Conservation (phyloP, 2,888 invertebrate genomes). For the Cataglyphis albicans region DNA sequence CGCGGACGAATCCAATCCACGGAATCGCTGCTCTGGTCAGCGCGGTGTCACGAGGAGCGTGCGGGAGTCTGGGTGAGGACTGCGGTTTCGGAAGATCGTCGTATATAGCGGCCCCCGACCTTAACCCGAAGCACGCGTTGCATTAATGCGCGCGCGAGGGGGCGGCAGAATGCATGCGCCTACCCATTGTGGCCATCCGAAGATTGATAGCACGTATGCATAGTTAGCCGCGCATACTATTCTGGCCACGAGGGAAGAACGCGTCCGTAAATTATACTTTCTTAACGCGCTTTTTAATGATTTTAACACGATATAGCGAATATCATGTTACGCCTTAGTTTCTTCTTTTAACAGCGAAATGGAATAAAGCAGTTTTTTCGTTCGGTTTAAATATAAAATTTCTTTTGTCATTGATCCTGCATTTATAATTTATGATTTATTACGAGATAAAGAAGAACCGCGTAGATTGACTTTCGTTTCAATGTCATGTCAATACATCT, state of each 20-base stretch:
- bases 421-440: background rate
- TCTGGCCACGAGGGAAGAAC: constrained; percentile 37
- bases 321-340: background rate
- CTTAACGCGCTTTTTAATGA: constrained; percentile 34
- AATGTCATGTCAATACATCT: background rate
- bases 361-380: background rate
- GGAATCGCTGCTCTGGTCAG: constrained; percentile 50
- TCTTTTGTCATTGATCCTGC: background rate
- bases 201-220: constrained; percentile 65
- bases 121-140: constrained; percentile 79
- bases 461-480: constrained; percentile 11
- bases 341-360: background rate
- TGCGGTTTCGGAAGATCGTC: constrained; percentile 76
- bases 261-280: constrained; percentile 24
- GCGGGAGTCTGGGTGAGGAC: constrained; percentile 69
- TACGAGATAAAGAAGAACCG: background rate
- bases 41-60: constrained; percentile 63
- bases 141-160: constrained; percentile 74
- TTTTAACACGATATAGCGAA: background rate
- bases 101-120: constrained; percentile 65
- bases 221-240: constrained; percentile 43
- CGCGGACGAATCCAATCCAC: constrained; percentile 53
- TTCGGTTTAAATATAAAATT: background rate
- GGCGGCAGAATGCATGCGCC: constrained; percentile 66
- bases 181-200: constrained; percentile 71